Conservation (phyloP, 92 coral and sea anemone genomes). For the Parazoanthus swiftii region DNA sequence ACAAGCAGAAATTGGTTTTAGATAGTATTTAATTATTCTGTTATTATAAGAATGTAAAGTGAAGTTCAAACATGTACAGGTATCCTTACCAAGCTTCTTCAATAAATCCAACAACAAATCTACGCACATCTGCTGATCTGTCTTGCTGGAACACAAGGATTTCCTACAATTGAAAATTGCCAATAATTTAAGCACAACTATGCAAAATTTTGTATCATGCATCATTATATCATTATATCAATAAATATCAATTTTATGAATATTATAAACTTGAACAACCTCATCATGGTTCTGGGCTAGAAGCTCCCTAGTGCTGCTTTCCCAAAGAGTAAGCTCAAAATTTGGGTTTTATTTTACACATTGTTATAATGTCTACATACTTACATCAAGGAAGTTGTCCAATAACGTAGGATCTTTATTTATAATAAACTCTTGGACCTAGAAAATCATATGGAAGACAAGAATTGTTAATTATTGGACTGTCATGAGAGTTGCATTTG, state of each 20-base stretch:
- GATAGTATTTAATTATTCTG: not conserved
- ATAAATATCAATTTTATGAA: no score
- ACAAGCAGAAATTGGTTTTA: no score
- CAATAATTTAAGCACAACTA: not conserved
- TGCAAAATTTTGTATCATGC: no score
- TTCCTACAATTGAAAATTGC: constrained; percentile 55
- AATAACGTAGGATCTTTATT: constrained; percentile 93
- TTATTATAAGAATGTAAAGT: not conserved
- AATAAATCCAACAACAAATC: constrained; percentile 96
- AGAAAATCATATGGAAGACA: not conserved
- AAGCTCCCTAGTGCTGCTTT: no score
- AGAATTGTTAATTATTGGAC: no score
- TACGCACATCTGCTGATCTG: constrained; percentile 87
- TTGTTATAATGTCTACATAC: constrained; percentile 19
- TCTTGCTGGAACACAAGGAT: constrained; percentile 98
- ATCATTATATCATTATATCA: no score
- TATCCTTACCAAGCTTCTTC: constrained; percentile 91
- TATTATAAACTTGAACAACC: no score
- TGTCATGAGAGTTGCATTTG: no score
- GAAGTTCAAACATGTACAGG: not conserved
- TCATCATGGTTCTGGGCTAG: no score
- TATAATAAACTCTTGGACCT: constrained; percentile 98
- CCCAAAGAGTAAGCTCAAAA: no score
- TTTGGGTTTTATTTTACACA: no score
- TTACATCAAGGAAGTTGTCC: constrained; percentile 96